Evolutionary conservation across 2,888 invertebrate species (phyloP).

Genomic region (Phyto melanocephala): DNA sequence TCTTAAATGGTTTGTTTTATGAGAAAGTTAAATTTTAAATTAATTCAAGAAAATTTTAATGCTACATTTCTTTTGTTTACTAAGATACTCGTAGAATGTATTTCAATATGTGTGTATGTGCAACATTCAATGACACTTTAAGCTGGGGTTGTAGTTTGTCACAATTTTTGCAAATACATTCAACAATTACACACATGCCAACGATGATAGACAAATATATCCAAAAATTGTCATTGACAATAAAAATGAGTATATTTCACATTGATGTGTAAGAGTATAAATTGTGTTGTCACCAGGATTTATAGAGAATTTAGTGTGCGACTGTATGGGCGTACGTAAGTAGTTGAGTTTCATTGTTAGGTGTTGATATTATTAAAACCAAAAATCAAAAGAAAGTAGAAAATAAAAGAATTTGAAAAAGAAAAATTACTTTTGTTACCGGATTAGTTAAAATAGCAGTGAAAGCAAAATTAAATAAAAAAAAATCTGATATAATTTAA

Average conservation of each 20-base stretch:
- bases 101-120: too few species aligned
- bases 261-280: conserved; percentile 29
- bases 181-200: background rate
- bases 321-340: background rate
- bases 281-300: conserved; percentile 62
- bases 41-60: background rate
- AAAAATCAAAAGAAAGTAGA: conserved; percentile 7
- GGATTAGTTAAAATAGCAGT: conserved; percentile 58
- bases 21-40: too few species aligned
- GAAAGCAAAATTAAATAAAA: conserved; percentile 35
- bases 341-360: conserved; percentile 17
- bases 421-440: conserved; percentile 52
- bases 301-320: conserved; percentile 36
- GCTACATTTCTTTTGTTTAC: background rate
- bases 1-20: too few species aligned
- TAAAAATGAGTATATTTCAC: conserved; percentile 23
- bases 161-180: conserved; percentile 29
- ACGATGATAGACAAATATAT: background rate
- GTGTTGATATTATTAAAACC: conserved; percentile 37
- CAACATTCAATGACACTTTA: conserved; percentile 21
- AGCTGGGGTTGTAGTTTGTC: conserved; percentile 46
- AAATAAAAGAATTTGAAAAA: conserved; percentile 8
- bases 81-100: too few species aligned
- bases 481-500: conserved; percentile 52
- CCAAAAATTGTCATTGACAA: conserved; percentile 46